Conservation (phyloP, 2,797 vertebrate genomes). For the Acomys russatus region DNA sequence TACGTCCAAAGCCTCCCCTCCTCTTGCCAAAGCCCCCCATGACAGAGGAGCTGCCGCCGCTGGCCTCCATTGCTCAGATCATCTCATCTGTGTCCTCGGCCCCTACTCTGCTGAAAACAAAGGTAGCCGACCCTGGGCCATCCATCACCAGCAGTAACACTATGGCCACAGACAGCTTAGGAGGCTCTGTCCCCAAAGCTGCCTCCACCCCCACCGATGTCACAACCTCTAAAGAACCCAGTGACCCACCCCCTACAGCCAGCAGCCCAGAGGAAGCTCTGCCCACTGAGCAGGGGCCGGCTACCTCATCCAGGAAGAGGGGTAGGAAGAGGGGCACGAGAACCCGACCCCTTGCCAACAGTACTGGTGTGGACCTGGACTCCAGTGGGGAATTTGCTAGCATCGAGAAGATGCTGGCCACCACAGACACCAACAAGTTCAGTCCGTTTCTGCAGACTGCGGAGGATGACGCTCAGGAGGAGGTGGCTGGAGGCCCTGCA, state of each 20-base stretch:
- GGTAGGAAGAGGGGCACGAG: constrained; percentile 90
- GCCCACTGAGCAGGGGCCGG: constrained; percentile 77
- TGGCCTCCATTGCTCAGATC: constrained; percentile 99
- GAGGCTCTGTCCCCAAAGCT: constrained; percentile 83
- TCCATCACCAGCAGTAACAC: constrained; percentile 63
- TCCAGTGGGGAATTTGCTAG: constrained; percentile 98
- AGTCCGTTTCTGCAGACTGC: constrained; percentile 95
- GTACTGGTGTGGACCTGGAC: constrained; percentile 92
- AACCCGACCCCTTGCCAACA: constrained; percentile 84
- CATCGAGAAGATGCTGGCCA: constrained; percentile 98
- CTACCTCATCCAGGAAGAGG: constrained; percentile 88
- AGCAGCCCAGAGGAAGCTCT: constrained; percentile 80
- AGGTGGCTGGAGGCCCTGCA: constrained; percentile 49
- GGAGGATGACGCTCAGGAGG: constrained; percentile 88
- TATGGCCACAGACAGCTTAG: constrained; percentile 83
- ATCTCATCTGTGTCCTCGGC: constrained; percentile 97
- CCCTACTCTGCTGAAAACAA: constrained; percentile 93
- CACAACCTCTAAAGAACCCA: constrained; percentile 76
- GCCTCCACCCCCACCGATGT: background rate
- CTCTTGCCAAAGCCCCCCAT: constrained; percentile 94
- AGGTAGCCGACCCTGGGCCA: constrained; percentile 80
- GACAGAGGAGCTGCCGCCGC: constrained; percentile 94
- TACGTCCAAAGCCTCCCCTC: constrained; percentile 93
- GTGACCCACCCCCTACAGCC: constrained; percentile 73
- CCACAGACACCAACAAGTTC: constrained; percentile 97